A percentile compares a stretch with the other conserved stretches of the same genome.
Conservation (phyloP, 2,888 invertebrate species). For the Lysandra bellargus region DNA sequence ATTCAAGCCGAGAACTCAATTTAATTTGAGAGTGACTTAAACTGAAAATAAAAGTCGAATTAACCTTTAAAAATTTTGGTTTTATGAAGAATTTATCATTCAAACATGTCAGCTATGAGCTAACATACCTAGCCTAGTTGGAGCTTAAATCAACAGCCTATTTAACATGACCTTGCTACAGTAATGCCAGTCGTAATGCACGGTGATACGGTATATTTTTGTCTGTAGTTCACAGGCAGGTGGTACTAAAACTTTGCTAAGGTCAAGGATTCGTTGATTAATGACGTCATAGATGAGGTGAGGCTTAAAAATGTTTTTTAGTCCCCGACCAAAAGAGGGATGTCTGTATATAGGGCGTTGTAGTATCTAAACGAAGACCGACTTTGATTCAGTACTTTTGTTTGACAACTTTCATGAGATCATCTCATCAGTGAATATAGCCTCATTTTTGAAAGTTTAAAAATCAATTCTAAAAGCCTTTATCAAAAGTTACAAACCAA, state of each 20-base stretch:
- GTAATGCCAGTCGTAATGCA: not conserved
- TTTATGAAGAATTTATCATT: not conserved
- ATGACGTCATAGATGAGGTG: not conserved
- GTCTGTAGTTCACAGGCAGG: not conserved
- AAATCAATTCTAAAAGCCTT: too few relatives aligned
- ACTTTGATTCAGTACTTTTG: too few relatives aligned
- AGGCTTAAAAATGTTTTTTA: not conserved
- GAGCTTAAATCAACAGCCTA: not conserved
- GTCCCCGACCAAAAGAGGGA: too few relatives aligned
- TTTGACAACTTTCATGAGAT: too few relatives aligned
- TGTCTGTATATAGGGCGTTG: too few relatives aligned
- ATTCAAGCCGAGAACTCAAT: not conserved
- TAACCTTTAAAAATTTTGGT: not conserved
- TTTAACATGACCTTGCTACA: not conserved
- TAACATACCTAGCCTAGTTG: slow-evolving; percentile 1
- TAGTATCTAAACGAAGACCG: too few relatives aligned
- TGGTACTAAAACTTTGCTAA: not conserved
- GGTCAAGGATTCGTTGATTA: slow-evolving; percentile 6
- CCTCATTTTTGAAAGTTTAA: too few relatives aligned
- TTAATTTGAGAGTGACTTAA: not conserved
- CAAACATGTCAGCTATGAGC: slow-evolving; percentile 6
- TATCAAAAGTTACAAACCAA: too few relatives aligned
- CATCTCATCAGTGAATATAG: too few relatives aligned
- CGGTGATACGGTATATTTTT: not conserved
- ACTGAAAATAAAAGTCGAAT: slow-evolving; percentile 1